phyloP scores from a whole-genome alignment of 2,888 invertebrate species.

The Trichopoda pennipes region DNA sequence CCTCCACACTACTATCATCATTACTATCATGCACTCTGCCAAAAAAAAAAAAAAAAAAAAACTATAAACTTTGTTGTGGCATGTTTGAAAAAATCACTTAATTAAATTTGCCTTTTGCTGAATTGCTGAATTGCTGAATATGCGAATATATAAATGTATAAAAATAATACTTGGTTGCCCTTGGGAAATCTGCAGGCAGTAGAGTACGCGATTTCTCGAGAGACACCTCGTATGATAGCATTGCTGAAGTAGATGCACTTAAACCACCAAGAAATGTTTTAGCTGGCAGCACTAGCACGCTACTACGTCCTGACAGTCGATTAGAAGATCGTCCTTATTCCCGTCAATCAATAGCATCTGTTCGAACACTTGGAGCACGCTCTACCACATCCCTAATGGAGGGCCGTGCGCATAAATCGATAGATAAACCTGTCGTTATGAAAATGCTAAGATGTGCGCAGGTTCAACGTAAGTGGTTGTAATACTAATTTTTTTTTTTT shows the following conservation, averaged over 20 bases:
- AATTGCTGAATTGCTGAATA: conserved; percentile 27
- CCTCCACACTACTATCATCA: conserved; percentile 36
- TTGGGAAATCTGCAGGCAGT: conserved; percentile 68
- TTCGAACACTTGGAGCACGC: conserved; percentile 67
- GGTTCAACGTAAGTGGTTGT: conserved; percentile 88
- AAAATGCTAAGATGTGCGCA: conserved; percentile 89
- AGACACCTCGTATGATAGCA: conserved; percentile 76
- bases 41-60: conserved; percentile 27
- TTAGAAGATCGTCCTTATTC: conserved; percentile 67
- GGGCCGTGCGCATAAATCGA: conserved; percentile 66
- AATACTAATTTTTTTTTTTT: background rate
- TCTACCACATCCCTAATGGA: conserved; percentile 69
- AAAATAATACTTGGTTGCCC: conserved; percentile 56
- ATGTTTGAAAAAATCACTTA: conserved; percentile 40
- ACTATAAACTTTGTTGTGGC: conserved; percentile 32
- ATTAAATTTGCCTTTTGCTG: conserved; percentile 54
- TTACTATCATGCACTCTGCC: conserved; percentile 40
- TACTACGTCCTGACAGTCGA: conserved; percentile 65
- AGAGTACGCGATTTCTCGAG: conserved; percentile 74
- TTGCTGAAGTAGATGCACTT: conserved; percentile 68
- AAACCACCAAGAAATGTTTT: conserved; percentile 68
- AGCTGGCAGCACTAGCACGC: conserved; percentile 67
- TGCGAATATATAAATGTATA: background rate
- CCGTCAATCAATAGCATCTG: conserved; percentile 66
- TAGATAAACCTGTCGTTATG: conserved; percentile 85